phyloP scores from a whole-genome alignment of 1,140 invertebrate genomes.

The Semibalanus balanoides region DNA sequence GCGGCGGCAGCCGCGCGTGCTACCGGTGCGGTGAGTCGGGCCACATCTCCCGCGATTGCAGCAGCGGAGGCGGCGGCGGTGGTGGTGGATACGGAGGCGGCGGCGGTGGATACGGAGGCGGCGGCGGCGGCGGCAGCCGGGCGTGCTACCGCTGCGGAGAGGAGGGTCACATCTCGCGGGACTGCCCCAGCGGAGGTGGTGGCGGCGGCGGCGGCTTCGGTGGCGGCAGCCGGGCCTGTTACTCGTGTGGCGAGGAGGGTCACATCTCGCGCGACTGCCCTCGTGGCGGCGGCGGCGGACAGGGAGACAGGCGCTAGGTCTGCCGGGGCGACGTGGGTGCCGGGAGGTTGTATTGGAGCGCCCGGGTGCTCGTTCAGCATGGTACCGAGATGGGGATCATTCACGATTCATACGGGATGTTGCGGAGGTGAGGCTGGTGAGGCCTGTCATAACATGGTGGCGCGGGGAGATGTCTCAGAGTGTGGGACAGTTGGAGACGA shows the following conservation, averaged over 20 bases:
- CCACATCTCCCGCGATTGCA: conserved; percentile 41
- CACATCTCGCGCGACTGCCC: conserved; percentile 39
- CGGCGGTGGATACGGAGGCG: conserved; percentile 25
- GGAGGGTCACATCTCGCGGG: conserved; percentile 70
- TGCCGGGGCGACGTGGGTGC: no score
- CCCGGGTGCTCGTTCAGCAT: no score
- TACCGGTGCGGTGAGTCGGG: conserved; percentile 39
- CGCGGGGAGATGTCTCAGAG: no score
- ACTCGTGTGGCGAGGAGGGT: conserved; percentile 38
- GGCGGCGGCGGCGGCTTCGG: conserved; percentile 68
- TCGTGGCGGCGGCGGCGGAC: no score
- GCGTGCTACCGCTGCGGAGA: conserved; percentile 73
- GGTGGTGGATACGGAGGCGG: conserved; percentile 8
- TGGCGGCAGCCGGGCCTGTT: conserved; percentile 44
- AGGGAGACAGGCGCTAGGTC: no score
- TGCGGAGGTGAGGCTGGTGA: no score
- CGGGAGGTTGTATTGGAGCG: no score
- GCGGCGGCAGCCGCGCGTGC: conserved; percentile 37
- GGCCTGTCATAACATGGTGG: no score
- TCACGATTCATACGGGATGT: no score
- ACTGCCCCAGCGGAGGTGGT: conserved; percentile 43
- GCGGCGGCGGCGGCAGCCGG: conserved; percentile 32
- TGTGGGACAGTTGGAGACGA: no score
- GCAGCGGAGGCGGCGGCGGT: conserved; percentile 41
- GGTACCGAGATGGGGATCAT: no score